These are phyloP conservation scores for Limnephilus lunatus DNA, from an alignment of 2,888 invertebrate genomes.

Conservation along the genomic window DNA sequence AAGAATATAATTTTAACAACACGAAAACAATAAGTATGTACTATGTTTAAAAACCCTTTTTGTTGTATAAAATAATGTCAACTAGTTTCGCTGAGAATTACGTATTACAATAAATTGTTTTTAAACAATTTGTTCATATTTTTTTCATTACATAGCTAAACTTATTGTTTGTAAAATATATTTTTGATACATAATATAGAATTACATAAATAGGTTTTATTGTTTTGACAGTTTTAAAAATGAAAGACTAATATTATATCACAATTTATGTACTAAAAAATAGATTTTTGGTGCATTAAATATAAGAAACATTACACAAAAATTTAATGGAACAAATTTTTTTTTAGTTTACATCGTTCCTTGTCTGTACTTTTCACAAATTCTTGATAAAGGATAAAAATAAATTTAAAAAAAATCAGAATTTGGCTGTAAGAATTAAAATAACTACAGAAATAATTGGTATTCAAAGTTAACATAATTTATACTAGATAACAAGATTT, in stretches of 20 bases:
- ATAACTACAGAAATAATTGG: not conserved
- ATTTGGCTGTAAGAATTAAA: not conserved
- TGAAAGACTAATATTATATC: not conserved
- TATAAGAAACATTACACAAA: not conserved
- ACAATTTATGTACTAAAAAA: not conserved
- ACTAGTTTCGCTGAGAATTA: not conserved
- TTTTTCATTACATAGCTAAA: not conserved
- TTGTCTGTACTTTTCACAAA: not conserved
- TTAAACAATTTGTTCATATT: too few species aligned
- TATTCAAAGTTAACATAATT: not conserved
- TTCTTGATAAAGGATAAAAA: not conserved
- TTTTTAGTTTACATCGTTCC: not conserved
- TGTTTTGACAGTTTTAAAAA: not conserved
- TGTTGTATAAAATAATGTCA: not conserved
- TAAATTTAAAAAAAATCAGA: not conserved
- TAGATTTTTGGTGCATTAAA: not conserved
- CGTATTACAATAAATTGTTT: not conserved
- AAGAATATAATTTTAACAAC: not conserved
- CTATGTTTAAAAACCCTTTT: not conserved
- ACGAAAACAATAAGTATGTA: not conserved
- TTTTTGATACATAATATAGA: not conserved
- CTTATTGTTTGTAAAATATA: not conserved
- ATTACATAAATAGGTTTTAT: not conserved
- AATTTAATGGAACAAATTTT: not conserved
- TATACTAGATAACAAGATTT: not conserved